These are phyloP conservation scores for Eristalinus sepulchralis DNA, from an alignment of 2,888 invertebrate genomes.

Conservation along the genomic window DNA sequence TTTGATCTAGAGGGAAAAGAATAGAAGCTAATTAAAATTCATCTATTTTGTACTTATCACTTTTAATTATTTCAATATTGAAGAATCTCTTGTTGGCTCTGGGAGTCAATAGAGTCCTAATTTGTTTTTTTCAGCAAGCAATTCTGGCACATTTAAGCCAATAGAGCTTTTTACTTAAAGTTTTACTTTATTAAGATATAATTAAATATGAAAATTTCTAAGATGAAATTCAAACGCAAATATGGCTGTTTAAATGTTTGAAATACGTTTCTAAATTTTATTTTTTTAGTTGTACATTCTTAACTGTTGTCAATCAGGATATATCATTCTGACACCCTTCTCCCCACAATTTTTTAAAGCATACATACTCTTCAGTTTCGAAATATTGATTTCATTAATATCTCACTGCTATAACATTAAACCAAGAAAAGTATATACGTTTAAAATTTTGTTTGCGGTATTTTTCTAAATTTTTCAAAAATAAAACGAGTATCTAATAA, in stretches of 20 bases:
- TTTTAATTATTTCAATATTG: neutral
- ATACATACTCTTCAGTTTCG: neutral
- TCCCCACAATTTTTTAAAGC: neutral
- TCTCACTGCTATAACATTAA: neutral
- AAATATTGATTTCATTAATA: neutral
- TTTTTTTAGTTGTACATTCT: slow-evolving; percentile 55
- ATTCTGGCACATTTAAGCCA: neutral
- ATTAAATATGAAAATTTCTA: slow-evolving; percentile 77
- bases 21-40: slow-evolving; percentile 12
- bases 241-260: slow-evolving; percentile 80
- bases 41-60: slow-evolving; percentile 34
- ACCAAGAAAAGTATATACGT: slow-evolving; percentile 16
- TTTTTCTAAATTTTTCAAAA: neutral
- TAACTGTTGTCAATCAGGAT: slow-evolving; percentile 67
- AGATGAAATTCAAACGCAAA: slow-evolving; percentile 81
- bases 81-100: neutral
- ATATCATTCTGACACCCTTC: slow-evolving; percentile 29
- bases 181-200: slow-evolving; percentile 27
- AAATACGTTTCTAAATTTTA: slow-evolving; percentile 61
- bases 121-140: neutral
- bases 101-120: neutral
- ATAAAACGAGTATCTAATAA: neutral
- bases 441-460: slow-evolving; percentile 37
- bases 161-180: neutral
- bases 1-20: slow-evolving; percentile 28